Evolutionary conservation across 2,888 invertebrate genomes (phyloP).

Genomic region (Apotomis betuletana): DNA sequence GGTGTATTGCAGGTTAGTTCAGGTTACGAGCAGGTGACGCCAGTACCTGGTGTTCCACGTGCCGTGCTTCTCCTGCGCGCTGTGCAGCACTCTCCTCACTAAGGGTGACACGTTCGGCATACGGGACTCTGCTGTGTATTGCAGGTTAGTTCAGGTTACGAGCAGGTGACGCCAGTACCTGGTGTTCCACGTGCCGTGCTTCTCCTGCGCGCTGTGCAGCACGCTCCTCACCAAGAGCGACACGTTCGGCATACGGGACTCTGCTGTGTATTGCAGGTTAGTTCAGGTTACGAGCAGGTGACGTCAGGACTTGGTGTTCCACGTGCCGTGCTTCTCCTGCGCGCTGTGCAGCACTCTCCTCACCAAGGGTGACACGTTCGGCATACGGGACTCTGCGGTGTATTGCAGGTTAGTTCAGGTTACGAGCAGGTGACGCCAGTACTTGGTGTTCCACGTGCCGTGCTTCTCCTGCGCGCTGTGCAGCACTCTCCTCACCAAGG

Average conservation of each 20-base stretch:
- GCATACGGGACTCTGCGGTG: slow-evolving; percentile 89
- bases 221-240: slow-evolving; percentile 95
- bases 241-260: slow-evolving; percentile 96
- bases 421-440: not conserved
- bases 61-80: no score
- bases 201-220: slow-evolving; percentile 95
- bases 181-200: slow-evolving; percentile 97
- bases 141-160: slow-evolving; percentile 56
- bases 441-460: no score
- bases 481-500: no score
- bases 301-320: slow-evolving; percentile 96
- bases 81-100: no score
- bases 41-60: no score
- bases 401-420: slow-evolving; percentile 85
- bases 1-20: no score
- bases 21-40: no score
- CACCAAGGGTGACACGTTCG: slow-evolving; percentile 97
- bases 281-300: slow-evolving; percentile 93
- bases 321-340: slow-evolving; percentile 97
- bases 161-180: slow-evolving; percentile 97
- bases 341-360: slow-evolving; percentile 93
- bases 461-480: no score
- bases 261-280: slow-evolving; percentile 86
- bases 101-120: no score
- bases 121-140: no score